A percentile compares a stretch with the other conserved stretches of the same genome.
phyloP scores from a whole-genome alignment of 2,888 invertebrate species.

The Melinaea marsaeus region DNA sequence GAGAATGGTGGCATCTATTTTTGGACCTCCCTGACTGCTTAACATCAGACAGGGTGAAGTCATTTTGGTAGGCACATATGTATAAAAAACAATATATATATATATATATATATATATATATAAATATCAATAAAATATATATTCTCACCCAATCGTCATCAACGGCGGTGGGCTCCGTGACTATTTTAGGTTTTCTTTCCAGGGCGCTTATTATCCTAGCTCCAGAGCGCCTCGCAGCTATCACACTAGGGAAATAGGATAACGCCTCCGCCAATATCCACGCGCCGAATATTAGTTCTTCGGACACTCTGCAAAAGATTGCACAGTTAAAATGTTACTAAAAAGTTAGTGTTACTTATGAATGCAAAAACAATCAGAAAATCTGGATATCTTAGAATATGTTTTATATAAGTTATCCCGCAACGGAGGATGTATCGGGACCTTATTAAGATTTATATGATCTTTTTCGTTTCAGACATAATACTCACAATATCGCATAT shows the following conservation, averaged over 20 bases:
- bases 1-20: too few relatives aligned
- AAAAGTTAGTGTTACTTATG: too few relatives aligned
- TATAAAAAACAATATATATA: too few relatives aligned
- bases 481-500: conserved; percentile 82
- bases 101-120: too few relatives aligned
- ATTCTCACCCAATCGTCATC: conserved; percentile 56
- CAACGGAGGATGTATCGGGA: too few relatives aligned
- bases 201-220: conserved; percentile 80
- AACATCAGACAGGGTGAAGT: too few relatives aligned
- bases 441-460: too few relatives aligned
- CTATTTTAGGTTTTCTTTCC: conserved; percentile 60
- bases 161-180: conserved; percentile 41
- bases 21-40: too few relatives aligned
- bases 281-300: conserved; percentile 86
- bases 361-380: too few relatives aligned
- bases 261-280: conserved; percentile 88
- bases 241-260: conserved; percentile 86
- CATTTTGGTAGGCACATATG: too few relatives aligned
- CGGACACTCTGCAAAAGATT: conserved; percentile 78
- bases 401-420: too few relatives aligned
- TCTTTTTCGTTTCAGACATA: not conserved
- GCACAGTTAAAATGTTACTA: not conserved
- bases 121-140: not conserved
- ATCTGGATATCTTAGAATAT: too few relatives aligned
- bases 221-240: conserved; percentile 83